Conservation (phyloP, 2,113 vertebrate species). For the Hucho hucho region DNA sequence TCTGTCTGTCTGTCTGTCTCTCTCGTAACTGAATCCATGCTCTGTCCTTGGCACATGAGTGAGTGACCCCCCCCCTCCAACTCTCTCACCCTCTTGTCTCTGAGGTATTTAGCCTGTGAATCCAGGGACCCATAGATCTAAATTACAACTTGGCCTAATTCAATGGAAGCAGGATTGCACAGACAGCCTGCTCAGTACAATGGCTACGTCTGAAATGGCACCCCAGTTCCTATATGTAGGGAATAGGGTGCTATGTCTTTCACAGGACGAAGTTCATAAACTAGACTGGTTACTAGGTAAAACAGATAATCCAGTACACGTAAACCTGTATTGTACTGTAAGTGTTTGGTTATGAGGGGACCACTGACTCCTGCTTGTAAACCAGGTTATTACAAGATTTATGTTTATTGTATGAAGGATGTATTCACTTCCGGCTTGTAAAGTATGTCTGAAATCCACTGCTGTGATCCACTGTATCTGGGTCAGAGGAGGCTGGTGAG, state of each 20-base stretch:
- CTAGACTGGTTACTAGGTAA: not conserved
- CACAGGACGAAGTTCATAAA: not conserved
- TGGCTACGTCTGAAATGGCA: not conserved
- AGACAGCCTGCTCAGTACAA: slow-evolving; percentile 31
- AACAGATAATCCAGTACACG: not conserved
- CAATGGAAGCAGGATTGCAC: slow-evolving; percentile 46
- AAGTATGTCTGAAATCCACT: too few relatives aligned
- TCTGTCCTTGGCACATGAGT: not conserved
- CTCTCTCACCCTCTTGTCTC: slow-evolving; percentile 18
- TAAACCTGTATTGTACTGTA: too few relatives aligned
- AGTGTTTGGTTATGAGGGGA: too few relatives aligned
- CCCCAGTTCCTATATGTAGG: not conserved
- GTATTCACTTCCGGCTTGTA: too few relatives aligned
- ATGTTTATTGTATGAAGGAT: too few relatives aligned
- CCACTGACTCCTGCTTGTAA: too few relatives aligned
- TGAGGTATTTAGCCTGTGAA: slow-evolving; percentile 19
- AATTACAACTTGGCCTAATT: slow-evolving; percentile 49
- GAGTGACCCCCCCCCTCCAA: slow-evolving; percentile 11
- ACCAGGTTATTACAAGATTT: too few relatives aligned
- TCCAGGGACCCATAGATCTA: slow-evolving; percentile 40
- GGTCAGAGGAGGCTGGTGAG: too few relatives aligned
- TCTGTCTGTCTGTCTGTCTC: not conserved
- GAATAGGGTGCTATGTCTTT: too few relatives aligned
- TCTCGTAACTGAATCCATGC: not conserved
- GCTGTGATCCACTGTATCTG: too few relatives aligned